These are phyloP conservation scores for Limnephilus rhombicus DNA, from an alignment of 2,888 invertebrate species.

Conservation along the genomic window DNA sequence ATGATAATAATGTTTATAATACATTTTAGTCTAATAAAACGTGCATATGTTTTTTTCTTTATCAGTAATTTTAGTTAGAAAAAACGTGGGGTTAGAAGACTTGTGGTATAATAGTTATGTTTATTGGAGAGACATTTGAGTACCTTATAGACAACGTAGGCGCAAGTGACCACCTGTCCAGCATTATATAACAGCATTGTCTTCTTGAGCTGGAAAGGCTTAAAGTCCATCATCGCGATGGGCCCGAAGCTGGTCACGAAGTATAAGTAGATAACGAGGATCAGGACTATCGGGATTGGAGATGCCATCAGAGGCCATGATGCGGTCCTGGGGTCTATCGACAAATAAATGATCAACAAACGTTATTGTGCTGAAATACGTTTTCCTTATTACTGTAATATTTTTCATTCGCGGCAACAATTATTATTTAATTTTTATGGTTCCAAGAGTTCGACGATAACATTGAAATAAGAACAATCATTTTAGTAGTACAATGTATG, in stretches of 20 bases:
- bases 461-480: neutral
- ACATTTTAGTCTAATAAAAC: too few species aligned
- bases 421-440: neutral
- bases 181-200: conserved; percentile 83
- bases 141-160: conserved; percentile 77
- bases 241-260: conserved; percentile 86
- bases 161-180: conserved; percentile 80
- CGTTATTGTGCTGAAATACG: neutral
- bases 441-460: neutral
- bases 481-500: neutral
- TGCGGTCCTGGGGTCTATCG: conserved; percentile 81
- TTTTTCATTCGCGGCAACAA: neutral
- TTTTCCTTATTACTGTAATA: neutral
- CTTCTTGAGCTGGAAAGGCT: conserved; percentile 81
- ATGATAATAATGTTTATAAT: too few species aligned
- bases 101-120: neutral
- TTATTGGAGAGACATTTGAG: neutral
- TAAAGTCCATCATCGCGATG: conserved; percentile 81
- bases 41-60: too few species aligned
- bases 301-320: conserved; percentile 82
- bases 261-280: conserved; percentile 81
- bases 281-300: conserved; percentile 79
- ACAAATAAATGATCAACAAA: neutral
- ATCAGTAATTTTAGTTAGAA: too few species aligned
- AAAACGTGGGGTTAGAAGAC: too few species aligned